phyloP scores from a whole-genome alignment of 2,797 vertebrate species.

The Macroramphosus scolopax region DNA sequence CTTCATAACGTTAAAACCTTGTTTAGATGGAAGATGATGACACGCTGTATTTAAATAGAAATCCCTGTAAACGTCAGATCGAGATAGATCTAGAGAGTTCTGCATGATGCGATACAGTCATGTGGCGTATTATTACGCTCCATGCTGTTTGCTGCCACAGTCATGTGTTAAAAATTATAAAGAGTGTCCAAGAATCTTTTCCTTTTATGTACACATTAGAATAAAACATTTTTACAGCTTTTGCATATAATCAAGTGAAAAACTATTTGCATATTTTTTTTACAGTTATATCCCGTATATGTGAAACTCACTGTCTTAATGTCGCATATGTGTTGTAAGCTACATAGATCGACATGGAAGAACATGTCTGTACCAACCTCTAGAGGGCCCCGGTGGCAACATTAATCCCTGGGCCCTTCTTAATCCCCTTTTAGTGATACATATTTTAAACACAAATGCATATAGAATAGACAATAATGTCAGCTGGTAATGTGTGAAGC shows the following conservation, averaged over 20 bases:
- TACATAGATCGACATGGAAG: conserved; percentile 13
- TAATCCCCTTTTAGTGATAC: no score
- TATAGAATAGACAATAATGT: no score
- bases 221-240: conserved; percentile 13
- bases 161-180: conserved; percentile 3
- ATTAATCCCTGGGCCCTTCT: no score
- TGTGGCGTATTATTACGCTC: conserved; percentile 20
- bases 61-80: fast-evolving
- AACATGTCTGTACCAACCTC: no score
- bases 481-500: no score
- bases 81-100: background rate
- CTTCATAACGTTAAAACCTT: background rate
- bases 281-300: conserved; percentile 12
- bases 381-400: no score
- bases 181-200: no score
- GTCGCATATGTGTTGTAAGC: background rate
- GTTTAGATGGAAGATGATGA: no score
- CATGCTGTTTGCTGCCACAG: conserved; percentile 1
- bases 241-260: conserved; percentile 26
- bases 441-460: no score
- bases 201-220: conserved; percentile 17
- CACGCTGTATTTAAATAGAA: no score
- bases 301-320: conserved; percentile 6
- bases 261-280: conserved; percentile 37
- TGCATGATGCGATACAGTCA: no score